These are phyloP conservation scores for Amaurobius ferox DNA, from an alignment of 2,888 invertebrate genomes.

Conservation along the genomic window DNA sequence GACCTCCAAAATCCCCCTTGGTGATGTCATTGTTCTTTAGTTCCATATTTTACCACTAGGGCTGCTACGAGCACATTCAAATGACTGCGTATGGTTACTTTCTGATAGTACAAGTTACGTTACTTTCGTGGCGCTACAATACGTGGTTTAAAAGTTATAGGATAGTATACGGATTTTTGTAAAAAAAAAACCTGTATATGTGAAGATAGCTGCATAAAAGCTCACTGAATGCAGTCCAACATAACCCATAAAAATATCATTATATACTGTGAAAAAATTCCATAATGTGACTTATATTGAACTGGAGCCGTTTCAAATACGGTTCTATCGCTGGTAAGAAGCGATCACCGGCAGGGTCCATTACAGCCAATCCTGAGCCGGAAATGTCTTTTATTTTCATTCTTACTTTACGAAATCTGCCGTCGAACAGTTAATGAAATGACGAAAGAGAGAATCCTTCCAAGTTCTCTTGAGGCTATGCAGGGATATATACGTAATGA, in stretches of 20 bases:
- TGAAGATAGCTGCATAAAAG: no score
- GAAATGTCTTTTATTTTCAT: constrained; percentile 28
- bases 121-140: no score
- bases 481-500: constrained; percentile 16
- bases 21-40: no score
- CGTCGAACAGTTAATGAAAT: constrained; percentile 20
- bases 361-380: constrained; percentile 15
- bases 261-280: background rate
- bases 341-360: background rate
- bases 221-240: no score
- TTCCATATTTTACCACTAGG: no score
- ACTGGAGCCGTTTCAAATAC: background rate
- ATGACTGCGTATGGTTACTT: no score
- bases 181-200: no score
- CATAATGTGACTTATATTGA: background rate
- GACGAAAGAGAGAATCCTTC: constrained; percentile 39
- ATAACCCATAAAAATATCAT: background rate
- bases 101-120: no score
- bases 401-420: constrained; percentile 8
- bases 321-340: background rate
- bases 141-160: no score
- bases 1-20: no score
- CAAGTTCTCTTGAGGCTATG: constrained; percentile 15
- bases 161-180: no score
- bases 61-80: no score